A percentile compares a stretch with the other conserved stretches of the same genome.
phyloP scores from a whole-genome alignment of 1,140 invertebrate species.

The Megalopta genalis region DNA sequence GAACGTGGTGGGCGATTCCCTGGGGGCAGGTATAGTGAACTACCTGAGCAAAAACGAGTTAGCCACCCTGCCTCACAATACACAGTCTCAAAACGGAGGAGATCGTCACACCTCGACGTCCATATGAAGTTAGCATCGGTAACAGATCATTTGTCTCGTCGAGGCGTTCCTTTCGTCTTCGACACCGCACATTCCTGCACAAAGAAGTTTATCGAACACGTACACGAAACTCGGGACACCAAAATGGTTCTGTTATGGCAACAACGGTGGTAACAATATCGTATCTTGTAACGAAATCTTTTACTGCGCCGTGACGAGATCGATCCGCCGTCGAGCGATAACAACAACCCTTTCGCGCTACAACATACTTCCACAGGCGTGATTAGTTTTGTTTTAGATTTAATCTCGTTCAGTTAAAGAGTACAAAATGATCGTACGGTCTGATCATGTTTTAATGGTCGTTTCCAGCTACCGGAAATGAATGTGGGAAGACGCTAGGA shows the following conservation, averaged over 20 bases:
- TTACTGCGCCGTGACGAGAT: background rate
- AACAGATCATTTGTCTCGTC: background rate
- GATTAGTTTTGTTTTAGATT: slow-evolving; percentile 30
- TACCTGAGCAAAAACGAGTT: slow-evolving; percentile 88
- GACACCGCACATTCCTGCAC: slow-evolving; percentile 4
- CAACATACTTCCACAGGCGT: background rate
- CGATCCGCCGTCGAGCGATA: background rate
- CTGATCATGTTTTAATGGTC: slow-evolving; percentile 47
- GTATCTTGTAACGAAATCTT: background rate
- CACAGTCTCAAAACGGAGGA: slow-evolving; percentile 67
- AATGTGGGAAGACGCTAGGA: no score
- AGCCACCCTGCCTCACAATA: slow-evolving; percentile 67
- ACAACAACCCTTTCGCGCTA: background rate
- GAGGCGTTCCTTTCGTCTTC: background rate
- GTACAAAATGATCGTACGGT: slow-evolving; percentile 16
- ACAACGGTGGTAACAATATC: background rate
- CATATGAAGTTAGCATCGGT: slow-evolving; percentile 67
- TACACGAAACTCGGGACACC: background rate
- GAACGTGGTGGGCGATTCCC: slow-evolving; percentile 93
- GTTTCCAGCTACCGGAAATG: background rate
- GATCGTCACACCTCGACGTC: slow-evolving; percentile 74
- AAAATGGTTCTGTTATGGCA: background rate
- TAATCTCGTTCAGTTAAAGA: slow-evolving; percentile 24
- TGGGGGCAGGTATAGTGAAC: slow-evolving; percentile 93
- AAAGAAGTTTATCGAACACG: slow-evolving; percentile 4